Evolutionary conservation across 2,113 vertebrate genomes (phyloP), one percentile per base, ranked within the genome.

Genomic region (Mixornis gularis): DNA sequence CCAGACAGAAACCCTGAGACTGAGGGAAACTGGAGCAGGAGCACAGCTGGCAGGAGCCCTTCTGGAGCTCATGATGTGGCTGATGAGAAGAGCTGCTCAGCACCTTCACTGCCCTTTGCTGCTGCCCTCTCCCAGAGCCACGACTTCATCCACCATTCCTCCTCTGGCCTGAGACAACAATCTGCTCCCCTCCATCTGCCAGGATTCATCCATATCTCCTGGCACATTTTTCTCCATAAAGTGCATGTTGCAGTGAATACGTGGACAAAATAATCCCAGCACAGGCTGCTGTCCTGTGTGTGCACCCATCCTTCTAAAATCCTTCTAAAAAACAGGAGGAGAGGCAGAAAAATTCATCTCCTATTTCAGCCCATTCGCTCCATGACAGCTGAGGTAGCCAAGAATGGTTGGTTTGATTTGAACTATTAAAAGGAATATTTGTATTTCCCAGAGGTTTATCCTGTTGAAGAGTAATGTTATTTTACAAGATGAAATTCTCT

Each of bases 171-270:
- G 48, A 24, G 89, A 36, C 25, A 58, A 4, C 87, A 87, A 52
- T 32, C 92, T 92, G 82, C 8, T 79, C 79, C 40, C 34, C 41
- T 81, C 85, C 82, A 83, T n/a, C 93, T 94, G 92, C 52, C 79
- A 77, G 30, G 10, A 36, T 40, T 64, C 56, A 16, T 36, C 53
- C 68, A 51, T 71, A 78, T 46, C 53, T 87, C 25, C 49, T 36
- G 68, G 30, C 44, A 53, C 13, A 3, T 40, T 76, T 80, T 76
- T n/a, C 72, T 30, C 78, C 73, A 38, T 5, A 10, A 72, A n/a
- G 58, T 68, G 17, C 62, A 16, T 1, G 15, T 58, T 91, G 51
- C 38, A 73, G 24, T 0, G 7, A 36, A 21, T 7, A 13, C 2
- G 18, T 77, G 66, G 21, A 11, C 13, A 60, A 43, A 60, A 4